These are phyloP conservation scores for Chymomyza costata DNA, from an alignment of 1,140 invertebrate species.

Conservation along the genomic window DNA sequence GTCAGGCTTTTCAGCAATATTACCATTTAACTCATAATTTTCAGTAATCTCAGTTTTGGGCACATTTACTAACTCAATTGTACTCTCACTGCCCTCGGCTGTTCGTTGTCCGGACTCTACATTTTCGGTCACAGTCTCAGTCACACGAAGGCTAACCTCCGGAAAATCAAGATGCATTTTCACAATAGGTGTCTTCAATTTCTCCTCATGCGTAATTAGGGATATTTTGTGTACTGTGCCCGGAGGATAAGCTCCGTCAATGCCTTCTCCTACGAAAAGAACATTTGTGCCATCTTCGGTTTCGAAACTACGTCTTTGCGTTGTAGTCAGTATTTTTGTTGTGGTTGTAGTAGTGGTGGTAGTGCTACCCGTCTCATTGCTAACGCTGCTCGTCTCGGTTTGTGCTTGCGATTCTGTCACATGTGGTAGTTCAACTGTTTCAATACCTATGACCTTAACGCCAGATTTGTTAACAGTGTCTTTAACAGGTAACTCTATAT, in stretches of 20 bases:
- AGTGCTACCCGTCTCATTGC: slow-evolving; percentile 36
- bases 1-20: background rate
- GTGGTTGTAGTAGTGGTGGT: slow-evolving; percentile 59
- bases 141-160: slow-evolving; percentile 67
- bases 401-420: slow-evolving; percentile 10
- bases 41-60: slow-evolving; percentile 17
- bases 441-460: slow-evolving; percentile 57
- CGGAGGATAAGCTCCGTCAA: slow-evolving; percentile 68
- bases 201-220: slow-evolving; percentile 82
- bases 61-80: slow-evolving; percentile 29
- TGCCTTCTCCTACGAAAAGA: slow-evolving; percentile 69
- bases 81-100: slow-evolving; percentile 33
- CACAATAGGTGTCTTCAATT: slow-evolving; percentile 80
- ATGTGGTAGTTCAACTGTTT: slow-evolving; percentile 49
- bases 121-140: slow-evolving; percentile 69
- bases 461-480: slow-evolving; percentile 38
- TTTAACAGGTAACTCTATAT: slow-evolving; percentile 39
- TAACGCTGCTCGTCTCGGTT: slow-evolving; percentile 28
- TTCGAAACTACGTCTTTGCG: slow-evolving; percentile 66
- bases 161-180: slow-evolving; percentile 79
- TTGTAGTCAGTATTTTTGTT: slow-evolving; percentile 59
- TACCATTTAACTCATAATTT: background rate
- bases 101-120: slow-evolving; percentile 44
- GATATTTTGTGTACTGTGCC: slow-evolving; percentile 79
- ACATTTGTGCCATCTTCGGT: slow-evolving; percentile 71